Evolutionary conservation across 2,888 invertebrate genomes (phyloP).

Genomic region (Acronicta psi): DNA sequence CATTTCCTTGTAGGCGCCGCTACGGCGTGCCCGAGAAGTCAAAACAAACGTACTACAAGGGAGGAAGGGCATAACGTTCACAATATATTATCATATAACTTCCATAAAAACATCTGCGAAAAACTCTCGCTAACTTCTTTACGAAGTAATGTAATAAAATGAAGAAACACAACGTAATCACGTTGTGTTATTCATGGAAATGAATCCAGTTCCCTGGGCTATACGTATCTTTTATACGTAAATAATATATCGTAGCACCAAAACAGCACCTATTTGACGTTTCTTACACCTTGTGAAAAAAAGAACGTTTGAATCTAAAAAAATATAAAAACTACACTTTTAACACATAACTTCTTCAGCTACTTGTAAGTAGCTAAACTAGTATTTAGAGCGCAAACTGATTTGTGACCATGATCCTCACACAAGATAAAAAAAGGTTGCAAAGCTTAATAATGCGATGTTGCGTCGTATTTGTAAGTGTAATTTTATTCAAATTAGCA

Average conservation of each 20-base stretch:
- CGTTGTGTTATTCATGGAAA: too few relatives aligned
- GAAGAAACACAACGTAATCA: background rate
- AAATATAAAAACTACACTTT: constrained; percentile 13
- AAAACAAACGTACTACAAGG: constrained; percentile 70
- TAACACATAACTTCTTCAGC: constrained; percentile 28
- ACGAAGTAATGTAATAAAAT: constrained; percentile 7
- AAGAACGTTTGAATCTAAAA: constrained; percentile 7
- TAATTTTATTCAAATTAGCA: constrained; percentile 21
- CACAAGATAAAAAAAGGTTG: constrained; percentile 18
- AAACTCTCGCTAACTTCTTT: constrained; percentile 1
- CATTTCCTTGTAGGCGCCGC: constrained; percentile 74
- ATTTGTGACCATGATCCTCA: constrained; percentile 13
- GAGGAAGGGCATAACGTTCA: constrained; percentile 47
- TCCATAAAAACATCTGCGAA: constrained; percentile 11
- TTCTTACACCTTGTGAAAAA: constrained; percentile 7
- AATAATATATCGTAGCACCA: too few relatives aligned
- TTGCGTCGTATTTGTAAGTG: constrained; percentile 14
- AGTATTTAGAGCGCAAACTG: constrained; percentile 25
- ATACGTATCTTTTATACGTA: background rate
- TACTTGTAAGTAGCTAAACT: constrained; percentile 35
- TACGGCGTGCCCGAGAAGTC: constrained; percentile 67
- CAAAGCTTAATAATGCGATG: constrained; percentile 12
- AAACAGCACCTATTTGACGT: background rate
- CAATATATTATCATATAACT: constrained; percentile 28
- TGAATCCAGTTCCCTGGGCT: background rate